phyloP scores from a whole-genome alignment of 1,140 invertebrate species.

The Scaptodrosophila lebanonensis region DNA sequence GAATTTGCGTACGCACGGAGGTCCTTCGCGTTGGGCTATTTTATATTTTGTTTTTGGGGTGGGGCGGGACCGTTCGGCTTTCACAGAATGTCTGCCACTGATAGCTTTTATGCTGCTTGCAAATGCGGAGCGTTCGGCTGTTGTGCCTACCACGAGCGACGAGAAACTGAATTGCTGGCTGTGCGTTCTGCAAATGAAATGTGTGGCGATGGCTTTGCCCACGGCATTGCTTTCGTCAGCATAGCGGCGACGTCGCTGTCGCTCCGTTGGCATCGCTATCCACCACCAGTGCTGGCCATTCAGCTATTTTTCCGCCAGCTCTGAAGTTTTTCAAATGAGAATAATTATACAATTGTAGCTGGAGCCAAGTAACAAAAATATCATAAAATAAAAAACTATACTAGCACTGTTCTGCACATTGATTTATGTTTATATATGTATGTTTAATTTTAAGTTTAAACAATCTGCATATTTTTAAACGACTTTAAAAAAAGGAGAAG shows the following conservation, averaged over 20 bases:
- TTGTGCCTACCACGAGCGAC: constrained; percentile 62
- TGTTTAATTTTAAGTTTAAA: not conserved
- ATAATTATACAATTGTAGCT: too few species aligned
- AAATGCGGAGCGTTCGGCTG: constrained; percentile 47
- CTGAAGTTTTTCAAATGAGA: too few species aligned
- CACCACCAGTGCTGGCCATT: constrained; percentile 11
- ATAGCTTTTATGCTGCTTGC: constrained; percentile 41
- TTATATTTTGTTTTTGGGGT: constrained; percentile 36
- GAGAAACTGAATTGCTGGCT: constrained; percentile 54
- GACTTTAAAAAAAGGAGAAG: too few species aligned
- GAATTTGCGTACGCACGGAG: not conserved
- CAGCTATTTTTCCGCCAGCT: constrained; percentile 7
- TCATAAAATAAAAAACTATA: too few species aligned
- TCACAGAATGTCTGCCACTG: constrained; percentile 47
- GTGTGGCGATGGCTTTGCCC: constrained; percentile 29
- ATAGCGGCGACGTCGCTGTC: constrained; percentile 16
- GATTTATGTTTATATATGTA: not conserved
- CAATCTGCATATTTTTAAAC: too few species aligned
- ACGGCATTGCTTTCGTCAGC: constrained; percentile 18
- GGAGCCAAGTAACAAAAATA: too few species aligned
- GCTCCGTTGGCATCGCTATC: not conserved
- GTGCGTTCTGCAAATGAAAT: constrained; percentile 46
- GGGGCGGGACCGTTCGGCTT: constrained; percentile 59
- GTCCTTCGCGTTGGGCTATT: constrained; percentile 32
- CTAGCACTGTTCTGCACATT: too few species aligned